Base-by-base conservation (phyloP, 2,888 invertebrate genomes). In the Drosophila barbarae region DNA sequence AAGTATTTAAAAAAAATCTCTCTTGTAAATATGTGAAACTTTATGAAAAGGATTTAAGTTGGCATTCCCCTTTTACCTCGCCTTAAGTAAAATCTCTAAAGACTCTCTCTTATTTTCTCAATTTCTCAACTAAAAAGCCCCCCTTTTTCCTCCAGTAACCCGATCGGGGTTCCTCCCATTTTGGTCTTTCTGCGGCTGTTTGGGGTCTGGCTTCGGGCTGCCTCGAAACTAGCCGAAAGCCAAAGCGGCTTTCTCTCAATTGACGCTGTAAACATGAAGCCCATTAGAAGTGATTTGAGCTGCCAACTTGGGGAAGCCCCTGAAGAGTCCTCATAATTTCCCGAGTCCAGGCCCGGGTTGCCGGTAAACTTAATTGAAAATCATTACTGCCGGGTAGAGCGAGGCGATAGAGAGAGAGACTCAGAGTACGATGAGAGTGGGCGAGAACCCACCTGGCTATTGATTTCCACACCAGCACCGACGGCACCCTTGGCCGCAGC, bases 261-360 rank as follows among this genome's bases (percentile, higher is more conserved):
- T 86, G 87, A 77, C 87, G 80, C 74, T 80, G 84, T 80, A 86
- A 86, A 86, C 87, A 87, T 82, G 85, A 85, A 87, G 74, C 77
- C 82, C 75, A 77, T 84, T 84, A 85, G 84, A 82, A 77, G 85
- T 85, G 79, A 80, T 85, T 80, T 80, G 81, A 84, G 78, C 78
- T 61, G 77, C 44, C 80, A 76, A 80, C 63, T 67, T 57, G 59
- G 64, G 57, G 86, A 86, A 86, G 67, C 87, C 86, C 57, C 78
- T 75, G 57, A 80, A 87, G 73, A 61, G 86, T 50, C 23, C 55
- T 84, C 82, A 80, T 78, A 85, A 85, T 76, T 86, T 73, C 64
- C 53, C 60, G 65, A 72, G 47, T 52, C 23, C 18, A 13, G 18
- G 30, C 7, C 30, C 12, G 59, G 73, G 55, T 47, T 42, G 69